Evolutionary conservation across 2,888 invertebrate species (phyloP).

Genomic region (Pseudanteris insignis): DNA sequence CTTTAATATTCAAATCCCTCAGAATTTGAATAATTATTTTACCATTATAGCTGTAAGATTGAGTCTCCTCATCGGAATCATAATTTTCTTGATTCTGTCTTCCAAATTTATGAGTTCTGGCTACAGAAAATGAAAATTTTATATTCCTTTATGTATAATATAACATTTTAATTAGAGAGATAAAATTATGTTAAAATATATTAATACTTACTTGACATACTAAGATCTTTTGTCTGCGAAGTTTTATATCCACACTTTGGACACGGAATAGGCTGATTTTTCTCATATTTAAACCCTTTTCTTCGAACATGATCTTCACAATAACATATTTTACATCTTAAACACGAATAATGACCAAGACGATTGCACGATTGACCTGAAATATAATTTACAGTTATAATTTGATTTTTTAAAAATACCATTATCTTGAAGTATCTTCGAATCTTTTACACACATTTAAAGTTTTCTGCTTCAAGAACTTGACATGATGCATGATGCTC

Average conservation of each 20-base stretch:
- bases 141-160: too few species aligned
- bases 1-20: not conserved
- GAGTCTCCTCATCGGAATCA: conserved; percentile 75
- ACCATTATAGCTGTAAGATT: conserved; percentile 66
- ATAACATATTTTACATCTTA: conserved; percentile 94
- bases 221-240: conserved; percentile 91
- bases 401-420: conserved; percentile 1
- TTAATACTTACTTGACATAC: conserved; percentile 89
- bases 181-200: too few species aligned
- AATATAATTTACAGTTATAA: too few species aligned
- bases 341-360: conserved; percentile 92
- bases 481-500: conserved; percentile 98
- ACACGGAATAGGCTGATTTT: conserved; percentile 86
- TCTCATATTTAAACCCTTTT: conserved; percentile 88
- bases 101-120: conserved; percentile 88
- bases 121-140: conserved; percentile 64
- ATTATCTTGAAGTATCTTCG: conserved; percentile 1
- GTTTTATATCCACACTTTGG: conserved; percentile 94
- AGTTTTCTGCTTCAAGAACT: conserved; percentile 92
- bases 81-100: conserved; percentile 77
- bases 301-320: conserved; percentile 96
- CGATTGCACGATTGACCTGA: conserved; percentile 92
- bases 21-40: conserved; percentile 1
- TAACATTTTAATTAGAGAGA: not conserved
- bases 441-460: conserved; percentile 86